Evolutionary conservation across 2,888 invertebrate genomes (phyloP), one percentile per base, ranked within the genome.

Genomic region (Xanthia icteritia): DNA sequence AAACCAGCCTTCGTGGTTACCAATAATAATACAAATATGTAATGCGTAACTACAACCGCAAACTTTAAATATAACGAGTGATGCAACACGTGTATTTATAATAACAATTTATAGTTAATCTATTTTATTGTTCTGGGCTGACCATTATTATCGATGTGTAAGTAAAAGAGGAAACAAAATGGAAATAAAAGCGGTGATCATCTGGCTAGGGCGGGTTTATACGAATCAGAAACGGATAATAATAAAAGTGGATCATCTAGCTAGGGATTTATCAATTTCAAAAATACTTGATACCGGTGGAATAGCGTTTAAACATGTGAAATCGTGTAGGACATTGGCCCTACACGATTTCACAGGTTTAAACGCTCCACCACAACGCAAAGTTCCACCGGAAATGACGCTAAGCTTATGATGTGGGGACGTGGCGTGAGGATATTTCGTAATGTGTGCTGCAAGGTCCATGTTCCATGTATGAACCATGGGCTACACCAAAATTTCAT

Each of bases 21-120:
- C 48, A 77, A 87, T 86, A 84, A 83, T 31, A 64, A 65, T 36
- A 69, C 61, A 27, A 76, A 84, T 70, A 73, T 8, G 71, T 68
- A 77, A 81, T 73, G 45, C 75, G 23, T 68, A 78, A 71, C 20
- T 74, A 58, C 15, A 27, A 73, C 78, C 76, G 60, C 79, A 76
- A 15, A 39, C 15, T 56, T 74, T 66, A 79, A 68, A 79, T 73
- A 73, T 77, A 81, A 39, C 20, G n/a, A 17, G 42, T 87, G 74
- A 79, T 85, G 61, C 60, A 69, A 68, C n/a, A 36, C n/a, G 0
- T 13, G 58, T 72, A 54, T 42, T 73, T 64, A 51, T 56, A 54
- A 78, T 71, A 71, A 77, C 48, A 60, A 45, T 69, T 63, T 63
- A 66, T 56, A 58, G 45, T 69, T 48, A 63, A 75, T 66, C 31